Base-by-base conservation (phyloP, 2,797 vertebrate species). In the Coracias cyanogaster region DNA sequence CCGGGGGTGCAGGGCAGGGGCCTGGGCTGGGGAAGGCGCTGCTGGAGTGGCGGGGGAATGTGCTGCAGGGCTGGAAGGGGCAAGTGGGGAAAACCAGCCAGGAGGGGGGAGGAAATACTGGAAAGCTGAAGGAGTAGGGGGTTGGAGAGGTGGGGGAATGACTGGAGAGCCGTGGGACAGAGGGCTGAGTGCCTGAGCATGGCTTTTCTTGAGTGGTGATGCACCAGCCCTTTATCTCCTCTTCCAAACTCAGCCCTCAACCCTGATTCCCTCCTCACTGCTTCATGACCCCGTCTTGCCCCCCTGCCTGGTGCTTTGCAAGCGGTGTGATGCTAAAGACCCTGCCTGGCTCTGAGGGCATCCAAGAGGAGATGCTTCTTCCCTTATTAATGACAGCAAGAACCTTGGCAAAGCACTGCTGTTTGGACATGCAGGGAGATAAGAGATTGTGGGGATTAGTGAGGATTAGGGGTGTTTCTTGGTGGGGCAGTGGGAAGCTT, bases 331-430 rank as follows among this genome's bases (percentile, higher is more conserved):
- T 60, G 70, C 76, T 26, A 3, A 22, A 8, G 45, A 22, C 4
- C 1, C 70, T 60, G 86, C 39, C 24, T 16, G 69, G 37, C 78
- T 49, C 37, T 3, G 52, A 28, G 69, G 31, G 65, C 49, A n/a
- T 6, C 45, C 60, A 0, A 2, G 43, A 35, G 77, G 55, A 57
- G 29, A 7, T 28, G 2, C 9, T 29, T 13, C 15, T 52, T 72
- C 29, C 25, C 64, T 39, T 78, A 10, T 2, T 6, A 0, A 0
- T 1, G 48, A 6, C 25, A 6, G 52, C 52, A 0, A 1, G 55
- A 58, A 15, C 46, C 48, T 2, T 33, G 39, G 66, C n/a, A 2
- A 1, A 51, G 4, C 52, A 2, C 1, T 3, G 12, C 64, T 11
- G 16, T 5, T 31, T 2, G 74, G 16, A 1, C 31, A 0, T 3